These are phyloP conservation scores for Todiramphus saurophagus DNA, from an alignment of 2,113 vertebrate species.

Conservation along the genomic window DNA sequence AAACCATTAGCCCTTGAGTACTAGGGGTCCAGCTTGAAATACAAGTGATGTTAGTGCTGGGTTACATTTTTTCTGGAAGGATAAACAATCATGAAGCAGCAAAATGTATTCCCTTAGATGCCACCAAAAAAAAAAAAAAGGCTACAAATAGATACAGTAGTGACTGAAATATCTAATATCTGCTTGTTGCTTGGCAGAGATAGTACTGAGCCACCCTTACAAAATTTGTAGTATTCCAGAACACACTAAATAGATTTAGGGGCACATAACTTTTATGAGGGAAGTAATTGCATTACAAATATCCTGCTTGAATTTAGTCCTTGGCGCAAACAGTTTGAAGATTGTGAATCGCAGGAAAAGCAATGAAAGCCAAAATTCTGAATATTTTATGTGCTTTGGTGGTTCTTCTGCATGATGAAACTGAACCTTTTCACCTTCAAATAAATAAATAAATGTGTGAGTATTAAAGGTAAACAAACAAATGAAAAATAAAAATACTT, in stretches of 20 bases:
- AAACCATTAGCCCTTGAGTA: neutral
- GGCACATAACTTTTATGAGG: neutral
- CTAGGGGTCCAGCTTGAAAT: neutral
- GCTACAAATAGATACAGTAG: neutral
- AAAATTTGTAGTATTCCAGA: neutral
- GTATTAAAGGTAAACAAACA: neutral
- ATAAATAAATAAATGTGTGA: neutral
- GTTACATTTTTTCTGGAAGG: neutral
- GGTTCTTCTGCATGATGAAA: neutral
- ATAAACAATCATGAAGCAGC: neutral
- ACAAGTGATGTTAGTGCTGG: neutral
- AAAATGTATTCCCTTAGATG: neutral
- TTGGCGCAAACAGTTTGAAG: neutral
- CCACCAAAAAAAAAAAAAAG: neutral
- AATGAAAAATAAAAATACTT: neutral
- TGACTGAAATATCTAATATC: neutral
- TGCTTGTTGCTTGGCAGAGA: neutral
- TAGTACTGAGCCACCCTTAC: neutral
- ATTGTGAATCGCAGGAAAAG: neutral
- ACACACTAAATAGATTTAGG: slow-evolving; percentile 12
- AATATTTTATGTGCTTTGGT: neutral
- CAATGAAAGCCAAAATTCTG: neutral
- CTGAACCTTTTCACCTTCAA: neutral
- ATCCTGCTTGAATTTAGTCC: neutral
- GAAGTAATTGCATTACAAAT: neutral